Base-by-base conservation (phyloP, 1,140 invertebrate species). In the Halyomorpha halys region DNA sequence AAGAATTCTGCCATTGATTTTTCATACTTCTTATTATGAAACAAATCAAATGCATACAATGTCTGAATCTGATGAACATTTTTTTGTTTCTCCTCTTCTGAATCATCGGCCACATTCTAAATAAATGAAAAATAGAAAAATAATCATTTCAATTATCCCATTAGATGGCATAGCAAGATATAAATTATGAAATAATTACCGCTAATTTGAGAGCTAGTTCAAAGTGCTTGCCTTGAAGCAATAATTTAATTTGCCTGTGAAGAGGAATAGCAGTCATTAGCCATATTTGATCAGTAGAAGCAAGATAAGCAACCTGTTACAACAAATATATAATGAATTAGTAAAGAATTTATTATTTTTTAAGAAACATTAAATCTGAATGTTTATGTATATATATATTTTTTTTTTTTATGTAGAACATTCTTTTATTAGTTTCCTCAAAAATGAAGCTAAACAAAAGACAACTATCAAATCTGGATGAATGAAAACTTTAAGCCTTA, bases 1-100 rank as follows among this genome's bases (percentile, higher is more conserved):
- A 87, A 79, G 76, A 97, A 98, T 70, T 95, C 83, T 65, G 87
- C 83, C 89, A 98, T 92, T 0, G 94, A 90, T 68, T 90, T 86
- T 49, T 86, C 79, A 75, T 92, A 98, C 66, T 89, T 81, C 71
- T 91, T 91, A 69, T 87, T 87, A 54, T 85, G 84, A 74, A 98
- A 97, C 3, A 96, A 76, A 75, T 97, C 86, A 71, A 93, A 87
- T 0, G 94, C 95, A 74, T 91, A 87, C 0, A 93, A 74, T 64
- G 90, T 93, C 75, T 93, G 87, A 71, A 98, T 97, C 69, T 90
- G 85, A 65, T 88, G 83, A 51, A 90, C 85, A 67, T 86, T 87
- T 70, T 87, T 83, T 19, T 81, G 75, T 74, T 93, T 94, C 66
- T 93, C 89, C 62, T 86, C 84, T 49, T 83, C 80, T 0, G 83